Conservation (phyloP, 1,140 invertebrate species). For the Artemia franciscana region DNA sequence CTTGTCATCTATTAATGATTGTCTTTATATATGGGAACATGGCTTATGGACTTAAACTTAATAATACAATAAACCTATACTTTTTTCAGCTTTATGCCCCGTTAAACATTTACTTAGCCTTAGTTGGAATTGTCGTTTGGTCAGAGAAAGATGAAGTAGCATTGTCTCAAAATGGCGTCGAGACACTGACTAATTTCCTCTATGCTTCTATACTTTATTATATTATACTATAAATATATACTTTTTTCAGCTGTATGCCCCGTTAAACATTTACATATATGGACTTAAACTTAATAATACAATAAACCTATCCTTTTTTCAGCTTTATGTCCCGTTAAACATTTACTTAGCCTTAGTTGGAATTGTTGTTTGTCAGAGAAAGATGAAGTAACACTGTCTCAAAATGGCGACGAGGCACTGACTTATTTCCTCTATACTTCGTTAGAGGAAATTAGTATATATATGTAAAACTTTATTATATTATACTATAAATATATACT, state of each 20-base stretch:
- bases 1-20: too few species aligned
- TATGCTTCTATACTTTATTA: too few species aligned
- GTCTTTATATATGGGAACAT: too few species aligned
- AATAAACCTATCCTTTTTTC: conserved; percentile 16
- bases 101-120: conserved; percentile 77
- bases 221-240: too few species aligned
- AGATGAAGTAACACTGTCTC: conserved; percentile 54
- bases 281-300: too few species aligned
- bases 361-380: conserved; percentile 70
- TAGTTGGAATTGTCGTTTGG: conserved; percentile 92
- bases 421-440: conserved; percentile 77
- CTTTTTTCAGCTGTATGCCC: conserved; percentile 52
- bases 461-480: too few species aligned
- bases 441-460: too few species aligned
- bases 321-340: conserved; percentile 77
- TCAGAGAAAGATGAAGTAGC: conserved; percentile 55
- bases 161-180: conserved; percentile 54
- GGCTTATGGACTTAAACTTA: too few species aligned
- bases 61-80: neutral
- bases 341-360: conserved; percentile 85
- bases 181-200: conserved; percentile 70
- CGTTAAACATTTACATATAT: conserved; percentile 83
- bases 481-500: too few species aligned
- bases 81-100: conserved; percentile 61
- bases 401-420: conserved; percentile 62